A percentile compares a stretch with the other conserved stretches of the same genome.
These are phyloP conservation scores for Rotaria sp. DNA, from an alignment of 2,888 invertebrate species.

Conservation along the genomic window DNA sequence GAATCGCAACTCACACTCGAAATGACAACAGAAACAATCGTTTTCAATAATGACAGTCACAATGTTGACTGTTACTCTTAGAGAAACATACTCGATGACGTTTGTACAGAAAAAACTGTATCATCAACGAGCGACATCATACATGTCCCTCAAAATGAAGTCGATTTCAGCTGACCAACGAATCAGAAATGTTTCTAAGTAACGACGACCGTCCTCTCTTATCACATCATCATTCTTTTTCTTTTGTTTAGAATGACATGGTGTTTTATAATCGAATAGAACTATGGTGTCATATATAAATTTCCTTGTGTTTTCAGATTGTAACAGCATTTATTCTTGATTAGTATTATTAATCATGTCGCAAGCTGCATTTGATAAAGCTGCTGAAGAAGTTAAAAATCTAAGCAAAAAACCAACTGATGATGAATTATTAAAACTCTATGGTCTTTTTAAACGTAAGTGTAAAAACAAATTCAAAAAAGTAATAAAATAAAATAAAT, in stretches of 20 bases:
- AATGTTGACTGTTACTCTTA: no score
- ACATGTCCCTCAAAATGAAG: not conserved
- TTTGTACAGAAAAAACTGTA: no score
- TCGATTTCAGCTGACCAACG: not conserved
- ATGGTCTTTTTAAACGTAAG: constrained; percentile 68
- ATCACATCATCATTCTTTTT: no score
- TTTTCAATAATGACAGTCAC: no score
- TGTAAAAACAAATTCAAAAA: not conserved
- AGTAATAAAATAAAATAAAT: not conserved
- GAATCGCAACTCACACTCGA: no score
- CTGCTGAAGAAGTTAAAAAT: constrained; percentile 68
- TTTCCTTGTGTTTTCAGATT: not conserved
- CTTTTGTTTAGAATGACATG: no score
- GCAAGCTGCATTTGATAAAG: constrained; percentile 63
- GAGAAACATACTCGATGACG: no score
- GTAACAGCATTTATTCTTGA: not conserved
- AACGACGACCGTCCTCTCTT: no score
- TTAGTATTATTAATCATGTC: not conserved
- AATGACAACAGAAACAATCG: no score
- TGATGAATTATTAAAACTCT: constrained; percentile 72
- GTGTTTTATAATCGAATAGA: no score
- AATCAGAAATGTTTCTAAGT: not conserved
- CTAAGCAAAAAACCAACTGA: constrained; percentile 71
- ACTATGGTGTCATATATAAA: no score
- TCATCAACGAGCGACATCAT: not conserved